These are phyloP conservation scores for Epinephelus moara DNA, from an alignment of 2,113 vertebrate genomes.

Conservation along the genomic window DNA sequence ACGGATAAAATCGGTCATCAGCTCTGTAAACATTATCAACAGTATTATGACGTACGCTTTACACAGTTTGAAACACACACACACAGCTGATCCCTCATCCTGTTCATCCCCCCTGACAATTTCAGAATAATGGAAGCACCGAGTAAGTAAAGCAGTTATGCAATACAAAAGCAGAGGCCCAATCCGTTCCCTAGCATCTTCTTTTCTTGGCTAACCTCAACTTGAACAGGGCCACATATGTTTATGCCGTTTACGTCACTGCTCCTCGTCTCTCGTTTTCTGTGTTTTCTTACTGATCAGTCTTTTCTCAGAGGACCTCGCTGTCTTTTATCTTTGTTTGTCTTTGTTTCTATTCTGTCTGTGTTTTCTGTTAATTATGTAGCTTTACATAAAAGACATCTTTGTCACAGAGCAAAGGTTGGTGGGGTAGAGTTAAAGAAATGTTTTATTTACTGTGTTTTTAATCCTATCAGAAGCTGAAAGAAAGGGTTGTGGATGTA, in stretches of 20 bases:
- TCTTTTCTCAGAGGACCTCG: neutral
- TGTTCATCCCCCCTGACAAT: conserved; percentile 38
- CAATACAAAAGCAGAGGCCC: conserved; percentile 43
- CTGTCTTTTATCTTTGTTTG: neutral
- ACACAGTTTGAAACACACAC: conserved; percentile 19
- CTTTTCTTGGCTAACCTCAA: conserved; percentile 52
- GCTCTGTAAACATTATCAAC: conserved; percentile 20
- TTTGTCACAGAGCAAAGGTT: neutral
- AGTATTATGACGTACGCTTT: conserved; percentile 20
- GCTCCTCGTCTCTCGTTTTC: conserved; percentile 11
- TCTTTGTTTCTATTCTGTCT: conserved; percentile 1
- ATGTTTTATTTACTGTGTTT: neutral
- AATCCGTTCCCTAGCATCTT: conserved; percentile 39
- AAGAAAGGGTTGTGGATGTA: neutral
- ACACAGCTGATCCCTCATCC: conserved; percentile 52
- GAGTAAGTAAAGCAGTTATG: conserved; percentile 45
- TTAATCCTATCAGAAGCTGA: neutral
- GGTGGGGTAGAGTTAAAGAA: neutral
- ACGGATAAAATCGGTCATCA: neutral
- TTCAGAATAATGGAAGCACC: conserved; percentile 39
- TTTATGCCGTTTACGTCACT: conserved; percentile 52
- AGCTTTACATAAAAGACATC: neutral
- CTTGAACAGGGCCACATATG: conserved; percentile 28
- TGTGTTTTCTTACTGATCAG: neutral
- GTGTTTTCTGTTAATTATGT: neutral